Evolutionary conservation across 2,113 vertebrate genomes (phyloP).

Genomic region (Heterochromis multidens): DNA sequence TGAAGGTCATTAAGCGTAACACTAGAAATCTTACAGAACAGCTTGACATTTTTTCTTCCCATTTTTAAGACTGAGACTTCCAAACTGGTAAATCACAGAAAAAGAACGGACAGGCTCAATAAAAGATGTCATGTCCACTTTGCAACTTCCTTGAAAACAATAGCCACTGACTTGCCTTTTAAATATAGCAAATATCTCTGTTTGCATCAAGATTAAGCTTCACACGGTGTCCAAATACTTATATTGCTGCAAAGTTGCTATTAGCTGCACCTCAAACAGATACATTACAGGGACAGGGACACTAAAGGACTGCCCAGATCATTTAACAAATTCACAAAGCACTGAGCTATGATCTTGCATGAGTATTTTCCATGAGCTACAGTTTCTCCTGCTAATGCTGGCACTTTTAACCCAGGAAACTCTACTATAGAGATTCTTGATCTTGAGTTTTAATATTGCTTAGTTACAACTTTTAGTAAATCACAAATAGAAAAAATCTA

Average conservation of each 20-base stretch:
- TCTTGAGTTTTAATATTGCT: too few relatives aligned
- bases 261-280: neutral
- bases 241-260: neutral
- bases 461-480: too few relatives aligned
- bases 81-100: rapidly evolving
- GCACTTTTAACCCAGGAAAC: too few relatives aligned
- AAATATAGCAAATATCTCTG: neutral
- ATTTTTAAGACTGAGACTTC: neutral
- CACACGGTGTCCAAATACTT: neutral
- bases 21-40: neutral
- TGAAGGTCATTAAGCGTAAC: neutral
- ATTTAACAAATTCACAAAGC: neutral
- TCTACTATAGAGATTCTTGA: too few relatives aligned
- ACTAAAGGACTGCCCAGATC: neutral
- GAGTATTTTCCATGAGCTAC: neutral
- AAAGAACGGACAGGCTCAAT: neutral
- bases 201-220: neutral
- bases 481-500: too few relatives aligned
- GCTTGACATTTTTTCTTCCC: neutral
- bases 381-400: neutral
- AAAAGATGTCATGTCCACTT: neutral
- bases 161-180: neutral
- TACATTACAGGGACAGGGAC: neutral
- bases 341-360: too few relatives aligned
- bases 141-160: neutral